These are phyloP conservation scores for Sphecodes monilicornis DNA, from an alignment of 2,888 invertebrate genomes.

Conservation along the genomic window DNA sequence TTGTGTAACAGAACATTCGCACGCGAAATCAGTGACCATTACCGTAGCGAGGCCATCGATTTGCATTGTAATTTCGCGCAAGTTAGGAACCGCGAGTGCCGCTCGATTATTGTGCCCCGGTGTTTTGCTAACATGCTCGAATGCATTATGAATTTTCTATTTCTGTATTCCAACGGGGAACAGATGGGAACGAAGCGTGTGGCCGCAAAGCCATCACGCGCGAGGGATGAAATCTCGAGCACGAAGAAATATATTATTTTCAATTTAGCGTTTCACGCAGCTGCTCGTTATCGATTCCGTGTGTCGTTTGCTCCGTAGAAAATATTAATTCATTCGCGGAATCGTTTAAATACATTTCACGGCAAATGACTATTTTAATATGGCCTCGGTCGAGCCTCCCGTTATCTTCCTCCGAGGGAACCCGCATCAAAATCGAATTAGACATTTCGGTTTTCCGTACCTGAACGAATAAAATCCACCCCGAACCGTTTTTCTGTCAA, in stretches of 20 bases:
- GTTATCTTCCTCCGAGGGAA: conserved; percentile 20
- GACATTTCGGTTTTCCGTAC: conserved; percentile 31
- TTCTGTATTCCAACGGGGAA: conserved; percentile 1
- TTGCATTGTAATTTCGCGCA: background rate
- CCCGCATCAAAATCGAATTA: conserved; percentile 57
- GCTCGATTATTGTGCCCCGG: conserved; percentile 25
- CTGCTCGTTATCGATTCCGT: conserved; percentile 38
- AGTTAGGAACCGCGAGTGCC: background rate
- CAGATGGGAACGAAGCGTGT: conserved; percentile 25
- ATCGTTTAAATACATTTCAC: conserved; percentile 17
- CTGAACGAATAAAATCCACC: background rate
- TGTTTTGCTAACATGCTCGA: conserved; percentile 24
- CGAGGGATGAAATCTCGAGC: conserved; percentile 5
- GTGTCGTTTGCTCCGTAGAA: background rate
- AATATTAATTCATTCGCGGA: conserved; percentile 1
- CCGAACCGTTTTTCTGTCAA: conserved; percentile 11
- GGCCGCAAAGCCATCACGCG: conserved; percentile 28
- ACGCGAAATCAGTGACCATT: background rate
- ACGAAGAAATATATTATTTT: conserved; percentile 58
- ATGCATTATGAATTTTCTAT: conserved; percentile 51
- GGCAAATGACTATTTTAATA: conserved; percentile 7
- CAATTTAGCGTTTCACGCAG: conserved; percentile 49
- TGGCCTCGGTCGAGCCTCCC: background rate
- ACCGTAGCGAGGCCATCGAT: background rate
- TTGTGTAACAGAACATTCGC: background rate